phyloP scores from a whole-genome alignment of 2,797 vertebrate genomes.

The Nasua narica region DNA sequence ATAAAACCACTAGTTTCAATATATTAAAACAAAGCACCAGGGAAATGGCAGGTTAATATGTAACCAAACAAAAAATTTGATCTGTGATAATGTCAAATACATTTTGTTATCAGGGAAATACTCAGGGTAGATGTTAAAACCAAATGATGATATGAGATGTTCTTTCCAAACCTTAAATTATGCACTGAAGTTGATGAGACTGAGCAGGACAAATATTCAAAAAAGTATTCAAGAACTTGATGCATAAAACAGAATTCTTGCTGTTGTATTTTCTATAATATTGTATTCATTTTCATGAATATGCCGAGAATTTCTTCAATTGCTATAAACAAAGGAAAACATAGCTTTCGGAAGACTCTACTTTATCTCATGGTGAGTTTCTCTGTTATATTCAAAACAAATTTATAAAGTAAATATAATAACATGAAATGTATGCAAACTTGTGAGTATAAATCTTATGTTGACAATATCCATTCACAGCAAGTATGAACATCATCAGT shows the following conservation, averaged over 20 bases:
- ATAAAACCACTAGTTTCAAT: conserved; percentile 50
- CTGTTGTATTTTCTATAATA: neutral
- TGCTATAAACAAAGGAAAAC: neutral
- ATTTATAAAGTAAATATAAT: neutral
- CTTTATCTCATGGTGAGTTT: neutral
- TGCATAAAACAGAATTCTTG: conserved; percentile 36
- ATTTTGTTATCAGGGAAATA: conserved; percentile 58
- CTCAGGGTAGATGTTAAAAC: conserved; percentile 58
- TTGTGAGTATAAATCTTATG: neutral
- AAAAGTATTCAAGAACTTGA: neutral
- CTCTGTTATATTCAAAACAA: neutral
- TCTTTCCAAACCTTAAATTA: conserved; percentile 51
- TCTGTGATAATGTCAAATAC: conserved; percentile 22
- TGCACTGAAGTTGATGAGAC: conserved; percentile 35
- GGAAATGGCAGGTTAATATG: conserved; percentile 47
- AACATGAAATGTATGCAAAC: neutral
- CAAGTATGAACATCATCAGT: neutral
- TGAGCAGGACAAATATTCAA: conserved; percentile 23
- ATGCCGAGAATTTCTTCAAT: neutral
- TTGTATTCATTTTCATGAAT: conserved; percentile 14
- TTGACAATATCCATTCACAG: neutral
- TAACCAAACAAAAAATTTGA: conserved; percentile 52
- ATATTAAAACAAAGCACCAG: conserved; percentile 58
- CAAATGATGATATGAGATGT: conserved; percentile 52
- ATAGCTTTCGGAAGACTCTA: neutral